phyloP scores from a whole-genome alignment of 2,888 invertebrate species.

The Penaeus monodon region DNA sequence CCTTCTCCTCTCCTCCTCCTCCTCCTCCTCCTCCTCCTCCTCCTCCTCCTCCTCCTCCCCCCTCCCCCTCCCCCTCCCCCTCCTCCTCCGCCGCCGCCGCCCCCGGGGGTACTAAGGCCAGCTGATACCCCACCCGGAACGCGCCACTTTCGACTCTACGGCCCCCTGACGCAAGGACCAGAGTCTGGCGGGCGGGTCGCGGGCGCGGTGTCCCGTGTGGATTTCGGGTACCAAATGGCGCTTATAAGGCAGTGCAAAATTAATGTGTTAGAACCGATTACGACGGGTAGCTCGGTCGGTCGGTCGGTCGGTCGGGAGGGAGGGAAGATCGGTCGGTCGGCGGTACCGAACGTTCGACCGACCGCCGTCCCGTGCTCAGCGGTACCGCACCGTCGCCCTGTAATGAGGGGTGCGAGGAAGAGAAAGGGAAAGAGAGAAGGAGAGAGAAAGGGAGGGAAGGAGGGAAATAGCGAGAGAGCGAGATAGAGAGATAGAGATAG shows the following conservation, averaged over 20 bases:
- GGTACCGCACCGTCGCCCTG: background rate
- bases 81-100: background rate
- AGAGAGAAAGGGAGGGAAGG: background rate
- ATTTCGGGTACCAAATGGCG: constrained; percentile 28
- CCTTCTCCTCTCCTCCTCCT: background rate
- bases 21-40: background rate
- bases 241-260: constrained; percentile 57
- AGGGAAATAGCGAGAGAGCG: background rate
- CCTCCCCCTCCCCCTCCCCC: background rate
- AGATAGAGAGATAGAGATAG: background rate
- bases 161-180: background rate
- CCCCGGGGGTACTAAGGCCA: background rate
- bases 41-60: background rate
- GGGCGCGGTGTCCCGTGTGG: constrained; percentile 35
- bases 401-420: background rate
- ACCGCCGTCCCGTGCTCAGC: background rate
- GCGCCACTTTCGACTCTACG: constrained; percentile 17
- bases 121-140: background rate
- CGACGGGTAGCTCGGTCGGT: constrained; percentile 32
- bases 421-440: background rate
- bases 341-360: too few species aligned
- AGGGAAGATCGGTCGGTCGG: too few species aligned
- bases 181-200: background rate
- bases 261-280: constrained; percentile 54
- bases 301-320: too few species aligned